Evolutionary conservation across 2,888 invertebrate genomes (phyloP).

Genomic region (Dolichomitus sp.): DNA sequence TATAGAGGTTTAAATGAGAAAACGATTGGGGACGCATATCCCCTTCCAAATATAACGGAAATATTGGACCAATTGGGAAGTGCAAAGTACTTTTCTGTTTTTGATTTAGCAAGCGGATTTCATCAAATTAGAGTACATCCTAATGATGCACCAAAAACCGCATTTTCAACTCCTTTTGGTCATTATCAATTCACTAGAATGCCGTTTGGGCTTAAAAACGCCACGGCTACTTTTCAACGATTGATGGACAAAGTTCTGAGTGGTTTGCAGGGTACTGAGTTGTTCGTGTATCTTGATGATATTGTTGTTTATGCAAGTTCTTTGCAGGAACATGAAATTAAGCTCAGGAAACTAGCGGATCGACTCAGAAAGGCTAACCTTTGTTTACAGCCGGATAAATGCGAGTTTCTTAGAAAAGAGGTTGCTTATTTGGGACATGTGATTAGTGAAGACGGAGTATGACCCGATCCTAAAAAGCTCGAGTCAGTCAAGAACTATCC

Average conservation of each 20-base stretch:
- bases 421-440: constrained; percentile 69
- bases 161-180: background rate
- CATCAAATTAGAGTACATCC: no score
- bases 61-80: background rate
- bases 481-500: constrained; percentile 69
- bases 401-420: constrained; percentile 29
- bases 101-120: no score
- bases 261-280: constrained; percentile 34
- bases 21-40: no score
- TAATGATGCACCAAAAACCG: no score
- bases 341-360: background rate
- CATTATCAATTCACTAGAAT: no score
- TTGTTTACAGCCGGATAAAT: constrained; percentile 33
- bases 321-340: constrained; percentile 43
- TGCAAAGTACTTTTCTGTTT: background rate
- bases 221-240: background rate
- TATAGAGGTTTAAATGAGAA: background rate
- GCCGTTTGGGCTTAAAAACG: constrained; percentile 20
- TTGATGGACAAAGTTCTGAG: no score
- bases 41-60: no score
- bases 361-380: background rate
- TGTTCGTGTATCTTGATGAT: no score
- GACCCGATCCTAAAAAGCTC: constrained; percentile 72
- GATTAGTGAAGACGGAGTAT: constrained; percentile 73
- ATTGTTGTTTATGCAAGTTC: constrained; percentile 47